These are phyloP conservation scores for Brachystomella parvula DNA, from an alignment of 1,140 invertebrate species.

Conservation along the genomic window DNA sequence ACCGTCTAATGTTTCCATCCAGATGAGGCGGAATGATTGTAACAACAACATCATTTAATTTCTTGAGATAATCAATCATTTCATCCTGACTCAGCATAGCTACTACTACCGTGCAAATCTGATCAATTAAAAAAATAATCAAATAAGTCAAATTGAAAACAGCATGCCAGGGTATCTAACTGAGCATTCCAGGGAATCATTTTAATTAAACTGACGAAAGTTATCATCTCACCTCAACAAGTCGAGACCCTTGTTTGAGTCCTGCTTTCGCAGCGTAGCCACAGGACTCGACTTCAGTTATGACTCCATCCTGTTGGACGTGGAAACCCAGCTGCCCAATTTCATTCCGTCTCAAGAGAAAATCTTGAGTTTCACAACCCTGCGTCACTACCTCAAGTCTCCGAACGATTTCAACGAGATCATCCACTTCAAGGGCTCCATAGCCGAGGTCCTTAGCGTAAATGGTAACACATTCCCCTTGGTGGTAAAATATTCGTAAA, in stretches of 20 bases:
- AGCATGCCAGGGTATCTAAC: not conserved
- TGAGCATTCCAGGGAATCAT: too few relatives aligned
- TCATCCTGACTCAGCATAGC: constrained; percentile 84
- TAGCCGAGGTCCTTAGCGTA: constrained; percentile 51
- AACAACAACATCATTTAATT: constrained; percentile 73
- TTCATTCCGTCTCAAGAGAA: constrained; percentile 66
- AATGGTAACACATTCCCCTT: constrained; percentile 68
- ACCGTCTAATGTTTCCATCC: constrained; percentile 59
- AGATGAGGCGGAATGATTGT: constrained; percentile 68
- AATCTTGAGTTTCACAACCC: constrained; percentile 64
- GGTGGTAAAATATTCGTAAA: constrained; percentile 50
- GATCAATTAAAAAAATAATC: constrained; percentile 29
- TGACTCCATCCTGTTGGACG: constrained; percentile 88
- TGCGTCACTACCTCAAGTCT: constrained; percentile 61
- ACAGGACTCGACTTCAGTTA: constrained; percentile 83
- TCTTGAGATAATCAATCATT: constrained; percentile 87
- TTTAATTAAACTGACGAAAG: not conserved
- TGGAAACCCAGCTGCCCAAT: constrained; percentile 88
- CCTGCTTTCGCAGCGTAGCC: constrained; percentile 85
- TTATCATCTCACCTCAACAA: constrained; percentile 63
- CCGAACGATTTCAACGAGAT: constrained; percentile 67
- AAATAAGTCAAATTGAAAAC: constrained; percentile 9
- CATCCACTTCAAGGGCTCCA: constrained; percentile 53
- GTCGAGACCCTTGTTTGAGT: constrained; percentile 72
- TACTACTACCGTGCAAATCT: constrained; percentile 81